Conservation (phyloP, 2,113 vertebrate species). For the Mastomys coucha region DNA sequence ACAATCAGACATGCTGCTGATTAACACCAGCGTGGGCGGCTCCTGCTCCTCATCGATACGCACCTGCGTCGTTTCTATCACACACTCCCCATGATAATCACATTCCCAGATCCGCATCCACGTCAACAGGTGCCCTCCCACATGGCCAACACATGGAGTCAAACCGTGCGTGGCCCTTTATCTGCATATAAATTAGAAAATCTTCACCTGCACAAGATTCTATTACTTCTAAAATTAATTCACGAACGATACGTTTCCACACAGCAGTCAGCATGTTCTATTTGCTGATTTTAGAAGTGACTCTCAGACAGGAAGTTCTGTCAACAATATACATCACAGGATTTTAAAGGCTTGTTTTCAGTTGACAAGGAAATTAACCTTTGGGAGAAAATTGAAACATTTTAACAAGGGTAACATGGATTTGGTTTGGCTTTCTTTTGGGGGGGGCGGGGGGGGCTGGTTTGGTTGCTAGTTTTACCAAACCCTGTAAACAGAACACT, state of each 20-base stretch:
- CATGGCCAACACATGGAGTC: not conserved
- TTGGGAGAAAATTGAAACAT: conserved; percentile 15
- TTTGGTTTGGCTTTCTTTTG: not conserved
- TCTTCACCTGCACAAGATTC: not conserved
- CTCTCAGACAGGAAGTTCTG: not conserved
- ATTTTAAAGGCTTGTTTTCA: not conserved
- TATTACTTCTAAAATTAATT: not conserved
- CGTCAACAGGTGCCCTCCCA: not conserved
- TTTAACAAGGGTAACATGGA: not conserved
- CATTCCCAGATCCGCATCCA: not conserved
- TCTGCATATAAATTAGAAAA: conserved; percentile 44
- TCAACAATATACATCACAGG: not conserved
- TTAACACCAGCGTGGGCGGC: not conserved
- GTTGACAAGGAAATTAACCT: conserved; percentile 34
- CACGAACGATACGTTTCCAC: not conserved
- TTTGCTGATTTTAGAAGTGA: conserved; percentile 30
- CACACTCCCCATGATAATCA: not conserved
- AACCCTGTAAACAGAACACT: not conserved
- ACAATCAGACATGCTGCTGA: not conserved
- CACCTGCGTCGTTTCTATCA: not conserved
- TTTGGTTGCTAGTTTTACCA: conserved; percentile 9
- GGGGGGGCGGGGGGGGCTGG: too few species aligned
- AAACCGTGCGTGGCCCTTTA: not conserved
- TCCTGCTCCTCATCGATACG: not conserved
- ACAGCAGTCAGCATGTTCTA: not conserved